Evolutionary conservation across 2,888 invertebrate species (phyloP).

Genomic region (Acanthosepion lycidas): DNA sequence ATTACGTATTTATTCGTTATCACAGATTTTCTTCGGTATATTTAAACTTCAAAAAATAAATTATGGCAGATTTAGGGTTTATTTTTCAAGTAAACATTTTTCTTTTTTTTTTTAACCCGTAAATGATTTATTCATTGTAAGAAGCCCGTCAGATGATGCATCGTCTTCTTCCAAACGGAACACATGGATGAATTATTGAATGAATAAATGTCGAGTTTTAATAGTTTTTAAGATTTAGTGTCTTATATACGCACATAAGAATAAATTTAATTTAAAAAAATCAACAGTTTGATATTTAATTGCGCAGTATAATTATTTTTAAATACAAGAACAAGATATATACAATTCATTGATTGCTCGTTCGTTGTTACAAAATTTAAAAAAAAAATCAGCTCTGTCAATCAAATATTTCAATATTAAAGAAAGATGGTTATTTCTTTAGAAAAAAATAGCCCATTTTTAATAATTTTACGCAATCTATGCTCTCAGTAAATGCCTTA

Average conservation of each 20-base stretch:
- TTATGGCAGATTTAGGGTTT: too few relatives aligned
- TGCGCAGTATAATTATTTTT: background rate
- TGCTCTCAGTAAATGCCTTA: too few relatives aligned
- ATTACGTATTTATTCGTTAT: background rate
- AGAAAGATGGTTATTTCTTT: too few relatives aligned
- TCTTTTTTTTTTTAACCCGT: background rate
- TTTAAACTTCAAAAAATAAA: background rate
- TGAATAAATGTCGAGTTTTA: background rate
- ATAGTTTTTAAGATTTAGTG: background rate
- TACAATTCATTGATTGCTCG: too few relatives aligned
- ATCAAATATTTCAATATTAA: too few relatives aligned
- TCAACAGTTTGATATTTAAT: background rate
- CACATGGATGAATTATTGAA: background rate
- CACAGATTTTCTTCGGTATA: background rate
- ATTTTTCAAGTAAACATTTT: too few relatives aligned
- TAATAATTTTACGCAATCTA: too few relatives aligned
- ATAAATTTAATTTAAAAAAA: background rate
- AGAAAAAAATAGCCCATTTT: too few relatives aligned
- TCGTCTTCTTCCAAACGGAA: background rate
- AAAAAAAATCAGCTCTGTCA: too few relatives aligned
- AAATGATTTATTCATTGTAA: background rate
- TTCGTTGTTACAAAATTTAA: too few relatives aligned
- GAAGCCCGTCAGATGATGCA: background rate
- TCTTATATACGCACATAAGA: background rate
- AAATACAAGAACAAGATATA: too few relatives aligned